A percentile compares a stretch with the other conserved stretches of the same genome.
Conservation (phyloP, 2,888 invertebrate species). For the Rhabditoides inermis region DNA sequence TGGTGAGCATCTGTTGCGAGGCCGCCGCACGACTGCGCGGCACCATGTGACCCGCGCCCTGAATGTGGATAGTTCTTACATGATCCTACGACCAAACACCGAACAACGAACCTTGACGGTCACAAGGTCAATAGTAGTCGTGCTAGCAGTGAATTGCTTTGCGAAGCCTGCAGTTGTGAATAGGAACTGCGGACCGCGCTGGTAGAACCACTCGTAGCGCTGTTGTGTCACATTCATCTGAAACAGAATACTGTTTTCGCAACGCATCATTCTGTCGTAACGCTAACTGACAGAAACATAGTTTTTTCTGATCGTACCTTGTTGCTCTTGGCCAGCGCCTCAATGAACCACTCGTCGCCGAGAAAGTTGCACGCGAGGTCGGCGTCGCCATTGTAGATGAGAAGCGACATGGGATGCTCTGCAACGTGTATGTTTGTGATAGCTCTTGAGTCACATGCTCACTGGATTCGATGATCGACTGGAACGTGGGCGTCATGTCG, state of each 20-base stretch:
- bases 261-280: too few relatives aligned
- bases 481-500: constrained; percentile 39
- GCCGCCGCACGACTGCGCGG: constrained; percentile 41
- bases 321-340: constrained; percentile 15
- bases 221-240: too few relatives aligned
- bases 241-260: too few relatives aligned
- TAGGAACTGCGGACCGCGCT: constrained; percentile 13
- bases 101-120: constrained; percentile 29
- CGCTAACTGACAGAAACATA: too few relatives aligned
- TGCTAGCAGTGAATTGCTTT: constrained; percentile 18
- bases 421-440: too few relatives aligned
- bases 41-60: constrained; percentile 34
- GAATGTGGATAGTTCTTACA: too few relatives aligned
- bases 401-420: constrained; percentile 21
- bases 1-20: constrained; percentile 41
- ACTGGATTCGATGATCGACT: constrained; percentile 21
- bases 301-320: not conserved
- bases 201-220: constrained; percentile 34
- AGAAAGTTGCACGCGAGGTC: constrained; percentile 43
- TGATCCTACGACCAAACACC: not conserved
- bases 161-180: constrained; percentile 19
- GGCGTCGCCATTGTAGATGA: constrained; percentile 46
- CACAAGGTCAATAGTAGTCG: constrained; percentile 22
- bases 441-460: too few relatives aligned
- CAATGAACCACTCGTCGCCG: constrained; percentile 45